Conservation (phyloP, 2,113 vertebrate species). For the Himantopus leucocephalus region DNA sequence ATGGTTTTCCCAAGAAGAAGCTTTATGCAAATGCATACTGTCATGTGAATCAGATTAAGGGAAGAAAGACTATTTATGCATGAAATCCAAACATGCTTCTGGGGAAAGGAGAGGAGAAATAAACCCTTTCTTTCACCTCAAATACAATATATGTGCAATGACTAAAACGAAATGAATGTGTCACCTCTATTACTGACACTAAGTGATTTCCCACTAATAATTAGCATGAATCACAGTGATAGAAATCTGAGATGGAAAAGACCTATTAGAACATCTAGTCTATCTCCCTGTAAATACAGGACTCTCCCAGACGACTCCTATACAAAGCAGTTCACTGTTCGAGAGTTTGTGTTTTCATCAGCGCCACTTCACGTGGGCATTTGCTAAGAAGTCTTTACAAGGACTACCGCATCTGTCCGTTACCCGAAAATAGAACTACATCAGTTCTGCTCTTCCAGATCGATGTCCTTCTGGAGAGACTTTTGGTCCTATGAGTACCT, state of each 20-base stretch:
- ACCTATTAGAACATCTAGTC: conserved; percentile 8
- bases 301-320: not conserved
- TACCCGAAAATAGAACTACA: not conserved
- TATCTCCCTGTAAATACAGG: not conserved
- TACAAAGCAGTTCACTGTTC: not conserved
- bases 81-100: conserved; percentile 66
- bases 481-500: not conserved
- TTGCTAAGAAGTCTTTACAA: not conserved
- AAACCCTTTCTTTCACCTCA: conserved; percentile 40
- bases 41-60: conserved; percentile 64
- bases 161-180: conserved; percentile 29
- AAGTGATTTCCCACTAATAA: conserved; percentile 66
- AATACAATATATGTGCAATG: not conserved
- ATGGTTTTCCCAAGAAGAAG: conserved; percentile 46
- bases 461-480: not conserved
- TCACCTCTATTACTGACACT: conserved; percentile 37
- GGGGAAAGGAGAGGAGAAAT: conserved; percentile 33
- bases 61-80: conserved; percentile 61
- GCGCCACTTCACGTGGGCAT: not conserved
- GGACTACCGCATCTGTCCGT: not conserved
- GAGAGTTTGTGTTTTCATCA: not conserved
- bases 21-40: conserved; percentile 49
- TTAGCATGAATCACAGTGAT: conserved; percentile 52
- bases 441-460: not conserved
- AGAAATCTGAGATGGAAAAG: conserved; percentile 42